Conservation (phyloP, 2,797 vertebrate genomes). For the Pseudochirops corinnae region DNA sequence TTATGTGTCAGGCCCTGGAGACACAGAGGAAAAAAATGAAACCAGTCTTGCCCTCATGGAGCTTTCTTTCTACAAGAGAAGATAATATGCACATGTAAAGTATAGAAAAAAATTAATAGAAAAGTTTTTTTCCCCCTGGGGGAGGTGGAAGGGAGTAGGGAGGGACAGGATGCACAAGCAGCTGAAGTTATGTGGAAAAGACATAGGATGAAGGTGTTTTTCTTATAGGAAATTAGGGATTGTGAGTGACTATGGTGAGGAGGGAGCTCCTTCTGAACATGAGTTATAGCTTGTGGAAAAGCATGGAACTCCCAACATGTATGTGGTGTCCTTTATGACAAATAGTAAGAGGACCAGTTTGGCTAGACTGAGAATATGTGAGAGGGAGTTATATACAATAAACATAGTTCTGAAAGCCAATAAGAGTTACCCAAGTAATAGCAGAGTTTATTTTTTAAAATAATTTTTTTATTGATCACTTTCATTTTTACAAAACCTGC, state of each 20-base stretch:
- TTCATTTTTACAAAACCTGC: neutral
- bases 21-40: neutral
- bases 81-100: neutral
- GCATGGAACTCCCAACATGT: neutral
- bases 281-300: neutral
- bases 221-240: neutral
- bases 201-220: neutral
- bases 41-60: neutral
- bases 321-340: neutral
- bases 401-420: neutral
- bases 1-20: neutral
- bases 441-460: neutral
- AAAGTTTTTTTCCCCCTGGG: neutral
- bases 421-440: neutral
- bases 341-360: neutral
- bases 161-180: neutral
- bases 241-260: neutral
- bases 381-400: neutral
- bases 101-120: neutral
- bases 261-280: neutral
- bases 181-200: neutral
- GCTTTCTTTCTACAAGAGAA: neutral
- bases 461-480: neutral
- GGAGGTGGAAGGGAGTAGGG: neutral
- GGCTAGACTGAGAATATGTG: neutral